Percentiles rank a stretch among this genome's conserved stretches.
phyloP scores from a whole-genome alignment of 2,888 invertebrate species.

The Oligia latruncula region DNA sequence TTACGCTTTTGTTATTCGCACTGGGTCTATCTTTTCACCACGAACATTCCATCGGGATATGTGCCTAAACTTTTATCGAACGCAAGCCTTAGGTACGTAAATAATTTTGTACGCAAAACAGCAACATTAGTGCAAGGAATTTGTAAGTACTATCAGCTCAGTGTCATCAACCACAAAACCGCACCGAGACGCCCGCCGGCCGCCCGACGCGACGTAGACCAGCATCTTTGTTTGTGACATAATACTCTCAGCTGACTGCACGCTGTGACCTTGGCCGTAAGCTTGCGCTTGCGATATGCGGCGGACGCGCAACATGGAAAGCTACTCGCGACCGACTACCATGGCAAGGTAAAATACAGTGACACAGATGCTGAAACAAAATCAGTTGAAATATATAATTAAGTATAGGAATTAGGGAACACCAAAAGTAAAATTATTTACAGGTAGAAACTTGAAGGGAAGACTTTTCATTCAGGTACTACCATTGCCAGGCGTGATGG shows the following conservation, averaged over 20 bases:
- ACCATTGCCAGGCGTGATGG: no score
- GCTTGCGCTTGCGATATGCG: neutral
- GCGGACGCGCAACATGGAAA: neutral
- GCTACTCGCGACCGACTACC: neutral
- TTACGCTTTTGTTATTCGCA: neutral
- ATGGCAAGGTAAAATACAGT: neutral
- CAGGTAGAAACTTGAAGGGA: neutral
- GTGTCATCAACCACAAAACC: constrained; percentile 9
- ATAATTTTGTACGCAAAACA: neutral
- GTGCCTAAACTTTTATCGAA: neutral
- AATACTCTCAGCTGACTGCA: constrained; percentile 22
- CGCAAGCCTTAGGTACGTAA: no score
- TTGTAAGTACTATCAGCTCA: neutral
- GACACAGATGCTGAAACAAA: neutral
- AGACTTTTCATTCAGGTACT: no score
- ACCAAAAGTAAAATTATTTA: neutral
- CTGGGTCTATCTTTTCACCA: neutral
- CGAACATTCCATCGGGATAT: neutral
- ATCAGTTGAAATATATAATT: neutral
- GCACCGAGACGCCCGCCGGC: neutral
- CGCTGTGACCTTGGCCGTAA: constrained; percentile 21
- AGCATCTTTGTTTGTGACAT: constrained; percentile 2
- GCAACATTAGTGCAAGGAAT: neutral
- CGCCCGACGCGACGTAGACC: neutral
- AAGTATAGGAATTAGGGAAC: neutral